Conservation (phyloP, 2,113 vertebrate genomes). For the Mus pahari region DNA sequence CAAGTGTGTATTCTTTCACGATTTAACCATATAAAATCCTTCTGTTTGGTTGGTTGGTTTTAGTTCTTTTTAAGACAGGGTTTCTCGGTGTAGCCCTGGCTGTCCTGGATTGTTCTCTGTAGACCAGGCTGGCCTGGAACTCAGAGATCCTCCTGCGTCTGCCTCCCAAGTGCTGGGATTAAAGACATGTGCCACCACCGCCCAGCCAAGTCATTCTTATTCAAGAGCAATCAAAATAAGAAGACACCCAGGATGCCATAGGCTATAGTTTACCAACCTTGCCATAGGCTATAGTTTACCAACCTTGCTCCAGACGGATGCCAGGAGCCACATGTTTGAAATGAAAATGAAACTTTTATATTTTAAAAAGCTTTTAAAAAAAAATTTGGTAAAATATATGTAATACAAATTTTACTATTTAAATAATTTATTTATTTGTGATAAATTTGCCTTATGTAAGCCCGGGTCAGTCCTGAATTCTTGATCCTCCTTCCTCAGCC, state of each 20-base stretch:
- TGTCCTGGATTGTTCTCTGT: background rate
- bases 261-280: background rate
- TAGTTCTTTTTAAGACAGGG: background rate
- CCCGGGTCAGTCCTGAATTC: background rate
- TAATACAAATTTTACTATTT: background rate
- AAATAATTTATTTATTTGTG: background rate
- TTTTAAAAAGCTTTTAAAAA: background rate
- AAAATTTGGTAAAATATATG: background rate
- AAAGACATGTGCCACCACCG: rapidly evolving
- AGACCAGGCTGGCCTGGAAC: background rate
- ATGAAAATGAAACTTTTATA: background rate
- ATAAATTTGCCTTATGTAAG: background rate
- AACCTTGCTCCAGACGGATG: background rate
- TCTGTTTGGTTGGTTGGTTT: background rate
- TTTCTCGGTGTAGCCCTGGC: background rate
- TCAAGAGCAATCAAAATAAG: background rate
- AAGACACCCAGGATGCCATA: background rate
- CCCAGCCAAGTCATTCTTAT: background rate
- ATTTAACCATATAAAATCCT: background rate
- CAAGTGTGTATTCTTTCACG: background rate
- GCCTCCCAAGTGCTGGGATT: background rate
- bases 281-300: background rate
- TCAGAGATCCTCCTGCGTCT: background rate
- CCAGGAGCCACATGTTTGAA: background rate
- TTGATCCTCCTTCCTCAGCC: background rate